phyloP scores from a whole-genome alignment of 2,888 invertebrate genomes.

The Caenorhabditis uteleia region DNA sequence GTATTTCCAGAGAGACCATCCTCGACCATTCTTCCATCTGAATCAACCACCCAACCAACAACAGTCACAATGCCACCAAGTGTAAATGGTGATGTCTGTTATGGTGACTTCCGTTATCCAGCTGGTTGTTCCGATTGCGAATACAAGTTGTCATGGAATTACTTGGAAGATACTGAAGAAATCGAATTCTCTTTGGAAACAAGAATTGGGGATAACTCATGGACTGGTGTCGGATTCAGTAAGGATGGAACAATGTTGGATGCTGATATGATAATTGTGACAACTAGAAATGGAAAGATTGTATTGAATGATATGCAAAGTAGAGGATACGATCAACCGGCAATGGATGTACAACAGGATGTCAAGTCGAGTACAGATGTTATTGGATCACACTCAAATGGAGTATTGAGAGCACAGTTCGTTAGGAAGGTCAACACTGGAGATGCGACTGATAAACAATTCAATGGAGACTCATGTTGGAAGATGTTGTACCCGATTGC shows the following conservation, averaged over 20 bases:
- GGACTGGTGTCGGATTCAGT: constrained; percentile 69
- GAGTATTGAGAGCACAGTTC: constrained; percentile 66
- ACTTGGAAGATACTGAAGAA: constrained; percentile 62
- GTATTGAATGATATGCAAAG: constrained; percentile 64
- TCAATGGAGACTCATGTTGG: constrained; percentile 60
- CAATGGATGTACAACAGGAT: constrained; percentile 43
- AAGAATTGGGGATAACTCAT: constrained; percentile 56
- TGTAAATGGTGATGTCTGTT: constrained; percentile 60
- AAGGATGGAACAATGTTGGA: constrained; percentile 62
- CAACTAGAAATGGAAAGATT: constrained; percentile 53
- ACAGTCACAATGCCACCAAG: constrained; percentile 22
- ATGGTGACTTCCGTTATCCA: constrained; percentile 68
- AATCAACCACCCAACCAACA: constrained; percentile 6
- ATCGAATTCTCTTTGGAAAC: constrained; percentile 69
- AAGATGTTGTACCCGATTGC: constrained; percentile 66
- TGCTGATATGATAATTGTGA: constrained; percentile 67
- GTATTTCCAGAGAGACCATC: no score
- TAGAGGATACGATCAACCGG: constrained; percentile 46
- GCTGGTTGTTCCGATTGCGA: constrained; percentile 64
- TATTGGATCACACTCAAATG: constrained; percentile 62
- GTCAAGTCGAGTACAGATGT: constrained; percentile 22
- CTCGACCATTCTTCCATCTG: background rate
- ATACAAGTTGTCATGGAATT: constrained; percentile 66
- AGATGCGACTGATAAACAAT: constrained; percentile 56
- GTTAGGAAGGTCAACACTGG: constrained; percentile 62